Evolutionary conservation across 2,797 vertebrate genomes (phyloP).

Genomic region (Pseudomugil tenellus): DNA sequence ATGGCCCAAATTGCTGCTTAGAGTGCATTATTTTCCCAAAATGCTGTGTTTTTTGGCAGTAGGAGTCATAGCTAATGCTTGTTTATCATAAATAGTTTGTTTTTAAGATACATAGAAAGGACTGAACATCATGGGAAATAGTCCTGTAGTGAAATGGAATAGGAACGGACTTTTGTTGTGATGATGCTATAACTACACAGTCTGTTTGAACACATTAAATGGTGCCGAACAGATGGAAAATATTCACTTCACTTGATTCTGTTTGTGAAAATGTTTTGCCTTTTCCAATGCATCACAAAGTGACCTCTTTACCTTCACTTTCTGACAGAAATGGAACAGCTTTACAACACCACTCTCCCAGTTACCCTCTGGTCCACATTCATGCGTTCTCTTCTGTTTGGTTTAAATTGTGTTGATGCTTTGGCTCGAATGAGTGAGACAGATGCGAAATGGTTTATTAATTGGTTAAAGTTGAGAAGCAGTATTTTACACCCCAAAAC

Average conservation of each 20-base stretch:
- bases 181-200: background rate
- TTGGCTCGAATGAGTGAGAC: no score
- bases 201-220: background rate
- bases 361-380: background rate
- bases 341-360: background rate
- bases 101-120: slow-evolving; percentile 13
- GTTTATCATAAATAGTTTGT: slow-evolving; percentile 18
- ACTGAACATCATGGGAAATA: slow-evolving; percentile 15
- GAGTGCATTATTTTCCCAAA: slow-evolving; percentile 9
- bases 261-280: background rate
- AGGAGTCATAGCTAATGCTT: slow-evolving; percentile 2
- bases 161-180: slow-evolving; percentile 14
- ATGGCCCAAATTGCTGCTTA: slow-evolving; percentile 1
- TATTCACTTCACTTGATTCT: background rate
- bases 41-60: slow-evolving; percentile 3
- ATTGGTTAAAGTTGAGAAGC: no score
- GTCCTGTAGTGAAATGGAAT: slow-evolving; percentile 2
- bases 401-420: background rate
- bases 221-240: background rate
- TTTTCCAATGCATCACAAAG: background rate
- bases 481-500: background rate
- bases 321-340: background rate
- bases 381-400: background rate
- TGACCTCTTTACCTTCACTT: background rate
- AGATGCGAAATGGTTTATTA: no score